phyloP scores from a whole-genome alignment of 2,797 vertebrate genomes.

The Euphonia xanthogaster region DNA sequence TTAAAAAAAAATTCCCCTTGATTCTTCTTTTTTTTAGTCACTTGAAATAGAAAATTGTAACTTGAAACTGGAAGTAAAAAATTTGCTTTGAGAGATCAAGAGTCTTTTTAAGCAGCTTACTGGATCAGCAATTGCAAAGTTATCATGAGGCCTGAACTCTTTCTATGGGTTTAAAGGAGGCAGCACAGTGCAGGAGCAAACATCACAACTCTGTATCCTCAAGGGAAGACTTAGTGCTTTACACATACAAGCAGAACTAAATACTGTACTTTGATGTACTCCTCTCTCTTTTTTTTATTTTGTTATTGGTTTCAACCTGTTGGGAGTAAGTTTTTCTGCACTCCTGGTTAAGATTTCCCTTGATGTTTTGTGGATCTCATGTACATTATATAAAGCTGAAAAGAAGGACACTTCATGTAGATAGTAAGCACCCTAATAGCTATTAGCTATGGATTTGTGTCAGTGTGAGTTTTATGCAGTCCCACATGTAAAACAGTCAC shows the following conservation, averaged over 20 bases:
- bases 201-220: conserved; percentile 59
- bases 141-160: conserved; percentile 65
- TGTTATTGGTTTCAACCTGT: conserved; percentile 32
- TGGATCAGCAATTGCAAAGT: conserved; percentile 69
- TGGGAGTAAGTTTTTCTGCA: conserved; percentile 8
- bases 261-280: conserved; percentile 63
- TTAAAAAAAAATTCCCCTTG: neutral
- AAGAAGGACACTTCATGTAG: neutral
- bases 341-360: neutral
- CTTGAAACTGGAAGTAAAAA: conserved; percentile 64
- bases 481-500: neutral
- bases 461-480: neutral
- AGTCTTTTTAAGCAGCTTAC: conserved; percentile 68
- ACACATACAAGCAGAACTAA: conserved; percentile 69
- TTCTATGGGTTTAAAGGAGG: conserved; percentile 59
- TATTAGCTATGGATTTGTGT: neutral
- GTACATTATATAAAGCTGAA: neutral
- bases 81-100: conserved; percentile 68
- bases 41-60: conserved; percentile 50
- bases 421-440: neutral
- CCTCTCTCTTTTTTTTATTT: neutral
- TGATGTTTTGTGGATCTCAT: neutral
- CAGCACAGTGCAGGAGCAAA: conserved; percentile 48
- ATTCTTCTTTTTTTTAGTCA: conserved; percentile 25
- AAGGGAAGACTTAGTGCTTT: conserved; percentile 62